Evolutionary conservation across 2,888 invertebrate species (phyloP), one percentile per base, ranked within the genome.

Genomic region (Scaeva pyrastri): DNA sequence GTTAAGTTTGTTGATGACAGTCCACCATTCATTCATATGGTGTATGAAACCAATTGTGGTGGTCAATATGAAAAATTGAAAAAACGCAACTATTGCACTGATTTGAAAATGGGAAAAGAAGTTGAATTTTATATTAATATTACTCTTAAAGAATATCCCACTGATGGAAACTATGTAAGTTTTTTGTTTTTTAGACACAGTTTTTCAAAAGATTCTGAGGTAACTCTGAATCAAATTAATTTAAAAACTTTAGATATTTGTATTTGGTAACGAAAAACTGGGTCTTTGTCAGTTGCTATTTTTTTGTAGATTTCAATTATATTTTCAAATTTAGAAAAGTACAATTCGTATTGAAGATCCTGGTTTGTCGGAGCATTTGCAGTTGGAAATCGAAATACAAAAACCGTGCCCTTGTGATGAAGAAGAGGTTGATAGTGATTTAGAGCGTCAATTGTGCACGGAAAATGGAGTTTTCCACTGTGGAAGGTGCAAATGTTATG

Each of bases 21-120:
- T 19, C 93, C 93, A 5, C 94, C 95, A 1, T 94, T 94, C 48
- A 93, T 97, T 14, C 94, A 94, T 88, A 92, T 97, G 60, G 94
- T 94, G 83, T 97, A 97, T 91, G 95, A 94, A 88, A 95, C 96
- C 1, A 95, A 95, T 88, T 97, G 97, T 89, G 95, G 95, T 39
- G 93, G 94, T 62, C 92, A 92, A 84, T 93, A 93, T 75, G 92
- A 92, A 1, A 90, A 92, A 0, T 87, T 93, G 88, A 91, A 93
- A 16, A 93, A 93, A 87, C 93, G 94, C 7, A 94, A 93, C 19
- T 93, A 93, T 71, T 96, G 96, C 91, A 93, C 94, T 78, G 94
- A 94, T 64, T 94, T 95, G 31, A 93, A 94, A 88, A 93, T 94
- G 88, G 95, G 95, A 68, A 93, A 94, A 90, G 93, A 94, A 23